Percentiles rank a stretch among this genome's conserved stretches.
phyloP scores from a whole-genome alignment of 1,140 invertebrate genomes.

The Ceratoteleas bidentatus region DNA sequence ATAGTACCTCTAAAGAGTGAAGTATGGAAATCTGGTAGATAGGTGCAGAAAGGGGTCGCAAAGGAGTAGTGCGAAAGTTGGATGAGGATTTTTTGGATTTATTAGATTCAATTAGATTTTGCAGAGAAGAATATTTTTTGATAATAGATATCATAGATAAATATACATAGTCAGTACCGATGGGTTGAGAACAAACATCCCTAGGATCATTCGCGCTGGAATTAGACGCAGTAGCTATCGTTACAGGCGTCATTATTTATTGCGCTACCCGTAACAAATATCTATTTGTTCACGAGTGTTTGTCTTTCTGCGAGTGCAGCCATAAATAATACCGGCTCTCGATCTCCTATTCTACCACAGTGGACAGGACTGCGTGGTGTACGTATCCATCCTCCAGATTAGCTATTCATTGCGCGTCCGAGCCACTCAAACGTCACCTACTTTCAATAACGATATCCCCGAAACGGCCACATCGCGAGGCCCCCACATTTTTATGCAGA shows the following conservation, averaged over 20 bases:
- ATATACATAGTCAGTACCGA: conserved; percentile 3
- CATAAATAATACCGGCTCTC: conserved; percentile 20
- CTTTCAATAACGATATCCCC: too few species aligned
- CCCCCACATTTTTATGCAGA: conserved; percentile 17
- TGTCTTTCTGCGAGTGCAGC: conserved; percentile 13
- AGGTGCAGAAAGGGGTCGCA: not conserved
- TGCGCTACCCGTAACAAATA: conserved; percentile 33
- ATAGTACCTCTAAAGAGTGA: not conserved
- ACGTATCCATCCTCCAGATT: not conserved
- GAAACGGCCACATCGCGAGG: not conserved
- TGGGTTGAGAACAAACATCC: conserved; percentile 52
- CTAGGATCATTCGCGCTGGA: conserved; percentile 45
- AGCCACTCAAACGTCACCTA: not conserved
- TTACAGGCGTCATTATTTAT: conserved; percentile 35
- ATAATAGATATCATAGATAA: not conserved
- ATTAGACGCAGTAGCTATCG: conserved; percentile 37
- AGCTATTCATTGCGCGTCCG: not conserved
- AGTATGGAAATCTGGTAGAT: too few species aligned
- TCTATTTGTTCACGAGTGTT: conserved; percentile 37
- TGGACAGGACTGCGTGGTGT: not conserved
- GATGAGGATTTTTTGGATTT: too few species aligned
- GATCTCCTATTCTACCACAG: not conserved
- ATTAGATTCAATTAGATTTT: too few species aligned
- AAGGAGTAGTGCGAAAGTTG: too few species aligned
- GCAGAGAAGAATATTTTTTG: not conserved